These are phyloP conservation scores for Lycophotia porphyrea DNA, from an alignment of 2,888 invertebrate genomes.

Conservation along the genomic window DNA sequence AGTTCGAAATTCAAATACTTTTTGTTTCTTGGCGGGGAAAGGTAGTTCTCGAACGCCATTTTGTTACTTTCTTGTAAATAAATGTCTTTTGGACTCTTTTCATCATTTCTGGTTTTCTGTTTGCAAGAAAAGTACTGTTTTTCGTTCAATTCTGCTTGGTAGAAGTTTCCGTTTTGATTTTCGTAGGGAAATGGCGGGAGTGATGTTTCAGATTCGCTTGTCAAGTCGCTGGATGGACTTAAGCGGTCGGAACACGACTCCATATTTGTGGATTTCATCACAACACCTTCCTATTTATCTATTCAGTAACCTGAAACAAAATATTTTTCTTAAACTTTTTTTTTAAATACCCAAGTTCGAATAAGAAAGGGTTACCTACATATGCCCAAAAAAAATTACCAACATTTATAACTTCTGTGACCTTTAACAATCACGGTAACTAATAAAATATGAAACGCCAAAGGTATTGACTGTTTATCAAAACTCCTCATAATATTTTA, in stretches of 20 bases:
- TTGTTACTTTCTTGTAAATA: constrained; percentile 85
- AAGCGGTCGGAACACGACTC: constrained; percentile 86
- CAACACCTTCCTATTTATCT: constrained; percentile 51
- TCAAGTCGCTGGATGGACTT: constrained; percentile 86
- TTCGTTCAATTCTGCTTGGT: constrained; percentile 79
- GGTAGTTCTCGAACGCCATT: constrained; percentile 82
- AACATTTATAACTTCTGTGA: not conserved
- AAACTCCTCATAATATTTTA: not conserved
- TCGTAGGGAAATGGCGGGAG: constrained; percentile 85
- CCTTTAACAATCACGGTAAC: not conserved
- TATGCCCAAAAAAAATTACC: not conserved
- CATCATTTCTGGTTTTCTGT: constrained; percentile 80
- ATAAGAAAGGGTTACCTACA: not conserved
- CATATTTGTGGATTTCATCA: constrained; percentile 89
- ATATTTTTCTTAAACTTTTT: not conserved
- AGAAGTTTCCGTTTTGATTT: constrained; percentile 81
- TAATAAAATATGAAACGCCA: not conserved
- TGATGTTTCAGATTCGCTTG: constrained; percentile 87
- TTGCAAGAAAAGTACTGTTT: constrained; percentile 86
- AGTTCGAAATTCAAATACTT: constrained; percentile 88
- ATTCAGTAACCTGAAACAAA: constrained; percentile 46
- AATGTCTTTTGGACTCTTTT: constrained; percentile 78
- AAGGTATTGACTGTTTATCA: not conserved
- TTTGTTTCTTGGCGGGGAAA: constrained; percentile 82
- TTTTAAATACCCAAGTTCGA: not conserved